Conservation (phyloP, 2,888 invertebrate genomes). For the Imbricaverruca yamaguchii region DNA sequence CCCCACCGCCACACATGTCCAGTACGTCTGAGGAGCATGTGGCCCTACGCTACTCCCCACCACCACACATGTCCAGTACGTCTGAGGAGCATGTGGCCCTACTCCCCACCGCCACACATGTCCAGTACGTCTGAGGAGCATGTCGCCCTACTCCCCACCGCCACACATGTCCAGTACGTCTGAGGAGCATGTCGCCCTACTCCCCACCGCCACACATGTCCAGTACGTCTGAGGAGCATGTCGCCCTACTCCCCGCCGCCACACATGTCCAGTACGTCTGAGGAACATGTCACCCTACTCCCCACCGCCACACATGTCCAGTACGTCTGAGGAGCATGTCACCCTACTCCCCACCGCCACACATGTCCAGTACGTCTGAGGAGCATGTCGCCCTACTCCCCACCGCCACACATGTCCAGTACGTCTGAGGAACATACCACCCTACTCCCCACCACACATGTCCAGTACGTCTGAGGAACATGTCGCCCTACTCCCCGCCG, state of each 20-base stretch:
- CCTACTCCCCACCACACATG: slow-evolving; percentile 86
- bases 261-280: slow-evolving; percentile 69
- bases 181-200: slow-evolving; percentile 72
- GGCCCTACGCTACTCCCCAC: slow-evolving; percentile 82
- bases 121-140: slow-evolving; percentile 60
- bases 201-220: slow-evolving; percentile 88
- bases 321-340: slow-evolving; percentile 61
- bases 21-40: slow-evolving; percentile 61
- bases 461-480: slow-evolving; percentile 60
- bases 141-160: slow-evolving; percentile 83
- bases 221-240: slow-evolving; percentile 58
- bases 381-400: slow-evolving; percentile 81
- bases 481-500: slow-evolving; percentile 83
- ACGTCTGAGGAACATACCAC: slow-evolving; percentile 61
- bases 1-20: slow-evolving; percentile 87
- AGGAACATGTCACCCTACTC: slow-evolving; percentile 78
- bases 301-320: slow-evolving; percentile 87
- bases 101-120: slow-evolving; percentile 86
- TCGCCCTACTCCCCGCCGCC: slow-evolving; percentile 85
- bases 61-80: slow-evolving; percentile 82
- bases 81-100: slow-evolving; percentile 67
- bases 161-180: slow-evolving; percentile 77
- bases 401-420: slow-evolving; percentile 88
- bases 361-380: slow-evolving; percentile 65
- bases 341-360: slow-evolving; percentile 82